Evolutionary conservation across 2,113 vertebrate species (phyloP), one percentile per base, ranked within the genome.

Genomic region (Bujurquina vittata): DNA sequence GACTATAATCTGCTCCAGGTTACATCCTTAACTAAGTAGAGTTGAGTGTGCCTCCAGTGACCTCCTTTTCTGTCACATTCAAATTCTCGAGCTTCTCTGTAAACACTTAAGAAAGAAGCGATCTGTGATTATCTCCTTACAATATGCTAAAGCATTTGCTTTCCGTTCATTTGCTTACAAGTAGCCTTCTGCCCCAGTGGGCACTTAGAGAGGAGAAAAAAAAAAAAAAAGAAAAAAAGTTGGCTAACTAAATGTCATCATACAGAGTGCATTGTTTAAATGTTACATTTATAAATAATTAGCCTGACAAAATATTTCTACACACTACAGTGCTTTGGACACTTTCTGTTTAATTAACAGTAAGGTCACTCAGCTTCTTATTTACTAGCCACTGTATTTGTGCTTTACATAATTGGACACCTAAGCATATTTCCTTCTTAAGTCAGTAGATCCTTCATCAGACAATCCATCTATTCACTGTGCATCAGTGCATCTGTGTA

Each of bases 21-120:
- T 49, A 52, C 43, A 52, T 72, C 23, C 26, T 72, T 52, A 67
- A 67, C 5, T 54, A 72, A 72, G 67, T 1, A 54, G 12, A 72
- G 65, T 81, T 1, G 29, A 85, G 80, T 60, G 67, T 43, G 84
- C 74, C 61, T 83, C 60, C 84, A 43, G 14, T 85, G 81, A 90
- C 79, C 76, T 90, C 23, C 65, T 52, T 31, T 72, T 81, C 80
- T 52, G 75, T 84, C 57, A 65, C 78, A 84, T 89, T 82, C 49
- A 84, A 75, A 80, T 80, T 63, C 77, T 55, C 33, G 22, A 65
- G 49, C 33, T 77, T 81, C 29, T 82, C 52, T 69, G 63, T 84
- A 84, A 82, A 86, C 86, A 83, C 84, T 86, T 85, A 69, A 69
- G 26, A 75, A 72, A 77, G 81, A 72, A 77, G 81, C 12, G 56